Evolutionary conservation across 2,888 invertebrate species (phyloP), one percentile per base, ranked within the genome.

Genomic region (Patella caerulea): DNA sequence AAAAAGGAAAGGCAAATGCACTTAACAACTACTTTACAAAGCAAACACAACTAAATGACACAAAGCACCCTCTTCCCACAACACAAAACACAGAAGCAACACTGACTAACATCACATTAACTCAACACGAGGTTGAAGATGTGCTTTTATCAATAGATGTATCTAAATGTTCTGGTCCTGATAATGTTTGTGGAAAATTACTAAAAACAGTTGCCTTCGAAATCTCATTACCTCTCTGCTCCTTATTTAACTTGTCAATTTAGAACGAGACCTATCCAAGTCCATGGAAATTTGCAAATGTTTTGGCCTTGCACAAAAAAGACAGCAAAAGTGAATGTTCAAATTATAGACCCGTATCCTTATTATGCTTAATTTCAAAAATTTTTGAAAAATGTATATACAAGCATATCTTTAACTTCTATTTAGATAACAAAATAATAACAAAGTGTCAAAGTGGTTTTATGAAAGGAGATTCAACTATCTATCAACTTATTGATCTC

Each of bases 1-100:
- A 12, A 55, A 65, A 7, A 19, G 73, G 59, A n/a, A 72, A 72
- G 59, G 53, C 72, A 45, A 45, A 76, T 12, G 5, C 59, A 15
- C 65, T 76, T 17, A 72, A 76, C 19, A n/a, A 59, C 12, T 76
- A 53, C 19, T 76, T 76, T n/a, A 19, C 5, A 17, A 17, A 52
- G 15, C 76, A 76, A 24, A 34, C 71, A 12, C 59, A 9, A n/a
- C 4, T 76, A 1, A 53, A 76, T 34, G 72, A 72, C 29, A 52
- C 15, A 15, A 69, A 76, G 53, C 12, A 45, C 24, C 15, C 34
- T 9, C 11, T 65, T 15, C 76, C 73, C 15, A 4, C 9, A 19
- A 19, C 9, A 19, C 73, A 17, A 3, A 9, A 73, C 11, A 55
- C 9, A 15, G 12, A 5, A 14, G 15, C 5, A 5, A 1, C 55